Conservation (phyloP, 2,113 vertebrate genomes). For the Ictalurus furcatus region DNA sequence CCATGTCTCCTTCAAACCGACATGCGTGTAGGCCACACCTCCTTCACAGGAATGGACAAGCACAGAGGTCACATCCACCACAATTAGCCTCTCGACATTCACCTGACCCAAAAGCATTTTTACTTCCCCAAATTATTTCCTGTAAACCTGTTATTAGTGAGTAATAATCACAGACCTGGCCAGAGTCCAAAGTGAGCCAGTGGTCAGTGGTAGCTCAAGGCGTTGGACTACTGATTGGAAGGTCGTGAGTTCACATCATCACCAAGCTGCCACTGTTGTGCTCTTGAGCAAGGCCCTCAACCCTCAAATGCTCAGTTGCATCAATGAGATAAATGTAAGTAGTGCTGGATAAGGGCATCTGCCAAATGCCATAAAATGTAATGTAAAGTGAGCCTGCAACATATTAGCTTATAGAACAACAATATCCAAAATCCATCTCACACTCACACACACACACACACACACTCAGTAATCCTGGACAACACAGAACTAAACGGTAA, state of each 20-base stretch:
- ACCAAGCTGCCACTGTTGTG: too few relatives aligned
- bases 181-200: neutral
- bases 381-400: neutral
- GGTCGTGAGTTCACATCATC: too few relatives aligned
- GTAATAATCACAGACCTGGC: neutral
- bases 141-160: neutral
- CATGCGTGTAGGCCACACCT: neutral
- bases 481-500: constrained; percentile 9
- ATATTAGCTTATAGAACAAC: constrained; percentile 10
- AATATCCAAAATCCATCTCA: neutral
- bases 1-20: neutral
- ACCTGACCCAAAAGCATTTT: neutral
- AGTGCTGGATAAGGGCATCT: too few relatives aligned
- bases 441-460: neutral
- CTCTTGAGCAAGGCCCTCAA: too few relatives aligned
- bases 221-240: too few relatives aligned
- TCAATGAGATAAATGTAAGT: too few relatives aligned
- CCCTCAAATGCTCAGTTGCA: too few relatives aligned
- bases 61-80: neutral
- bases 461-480: constrained; percentile 34
- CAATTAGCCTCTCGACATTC: neutral
- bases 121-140: neutral
- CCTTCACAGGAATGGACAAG: neutral
- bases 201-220: too few relatives aligned
- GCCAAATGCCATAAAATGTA: too few relatives aligned